These are phyloP conservation scores for Nephrocerus scutellatus DNA, from an alignment of 2,888 invertebrate genomes.

Conservation along the genomic window DNA sequence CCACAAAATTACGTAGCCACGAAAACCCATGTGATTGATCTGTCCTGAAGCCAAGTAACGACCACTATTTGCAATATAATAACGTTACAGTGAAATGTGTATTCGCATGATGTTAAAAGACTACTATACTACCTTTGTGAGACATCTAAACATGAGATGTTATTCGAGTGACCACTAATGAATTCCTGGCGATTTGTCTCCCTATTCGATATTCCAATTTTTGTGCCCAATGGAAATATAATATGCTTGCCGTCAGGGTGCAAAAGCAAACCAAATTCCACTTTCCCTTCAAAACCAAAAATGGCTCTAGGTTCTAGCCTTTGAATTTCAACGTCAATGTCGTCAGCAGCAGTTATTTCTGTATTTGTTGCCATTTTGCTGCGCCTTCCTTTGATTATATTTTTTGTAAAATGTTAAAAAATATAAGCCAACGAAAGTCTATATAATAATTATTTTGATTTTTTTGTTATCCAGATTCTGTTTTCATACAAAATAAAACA, in stretches of 20 bases:
- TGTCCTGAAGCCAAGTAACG: conserved; percentile 83
- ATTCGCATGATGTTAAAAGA: not conserved
- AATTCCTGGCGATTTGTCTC: conserved; percentile 65
- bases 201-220: conserved; percentile 64
- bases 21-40: conserved; percentile 84
- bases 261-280: conserved; percentile 56
- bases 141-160: conserved; percentile 67
- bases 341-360: conserved; percentile 18
- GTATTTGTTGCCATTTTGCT: conserved; percentile 9
- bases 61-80: conserved; percentile 51
- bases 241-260: conserved; percentile 67
- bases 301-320: conserved; percentile 62
- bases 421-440: no score
- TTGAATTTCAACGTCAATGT: conserved; percentile 40
- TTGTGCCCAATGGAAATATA: conserved; percentile 71
- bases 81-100: conserved; percentile 11
- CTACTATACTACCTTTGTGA: conserved; percentile 53
- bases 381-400: no score
- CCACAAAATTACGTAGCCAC: conserved; percentile 82
- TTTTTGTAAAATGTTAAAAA: no score
- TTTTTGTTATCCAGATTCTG: no score
- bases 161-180: conserved; percentile 72
- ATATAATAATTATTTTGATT: no score
- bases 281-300: conserved; percentile 70
- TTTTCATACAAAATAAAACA: no score